phyloP scores from a whole-genome alignment of 2,888 invertebrate species.

The Drosophila differens region DNA sequence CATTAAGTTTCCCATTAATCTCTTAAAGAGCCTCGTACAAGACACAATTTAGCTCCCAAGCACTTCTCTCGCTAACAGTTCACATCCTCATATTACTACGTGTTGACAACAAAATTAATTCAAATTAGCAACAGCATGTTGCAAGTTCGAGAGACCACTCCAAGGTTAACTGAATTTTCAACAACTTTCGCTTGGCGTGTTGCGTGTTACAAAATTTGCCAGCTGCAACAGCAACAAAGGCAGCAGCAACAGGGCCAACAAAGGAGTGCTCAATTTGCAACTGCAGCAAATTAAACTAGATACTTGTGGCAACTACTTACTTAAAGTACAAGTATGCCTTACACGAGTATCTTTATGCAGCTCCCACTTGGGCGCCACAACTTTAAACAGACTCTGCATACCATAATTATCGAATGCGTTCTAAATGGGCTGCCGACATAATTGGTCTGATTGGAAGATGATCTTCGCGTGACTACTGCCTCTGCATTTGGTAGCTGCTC shows the following conservation, averaged over 20 bases:
- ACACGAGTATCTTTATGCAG: conserved; percentile 1
- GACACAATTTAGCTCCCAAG: not conserved
- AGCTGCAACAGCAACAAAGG: conserved; percentile 24
- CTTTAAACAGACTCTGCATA: conserved; percentile 41
- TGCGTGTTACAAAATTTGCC: conserved; percentile 66
- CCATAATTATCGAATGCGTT: conserved; percentile 67
- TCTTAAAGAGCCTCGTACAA: not conserved
- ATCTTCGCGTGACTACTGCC: conserved; percentile 59
- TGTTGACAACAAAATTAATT: conserved; percentile 80
- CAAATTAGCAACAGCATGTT: conserved; percentile 65
- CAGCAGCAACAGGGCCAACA: conserved; percentile 40
- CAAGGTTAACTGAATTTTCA: conserved; percentile 71
- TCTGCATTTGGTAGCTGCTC: conserved; percentile 11
- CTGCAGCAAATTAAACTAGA: conserved; percentile 52
- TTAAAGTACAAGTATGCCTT: conserved; percentile 29
- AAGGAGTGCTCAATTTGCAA: conserved; percentile 51
- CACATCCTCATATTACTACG: conserved; percentile 71
- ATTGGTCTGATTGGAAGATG: conserved; percentile 66
- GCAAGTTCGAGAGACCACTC: conserved; percentile 35
- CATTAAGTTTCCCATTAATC: conserved; percentile 18
- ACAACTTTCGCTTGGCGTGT: conserved; percentile 70
- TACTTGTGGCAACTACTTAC: conserved; percentile 57
- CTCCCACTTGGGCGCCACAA: conserved; percentile 13
- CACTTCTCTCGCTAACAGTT: conserved; percentile 57
- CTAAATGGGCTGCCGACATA: conserved; percentile 73